Conservation (phyloP, 1,140 invertebrate genomes). For the Mycetomoellerius zeteki region DNA sequence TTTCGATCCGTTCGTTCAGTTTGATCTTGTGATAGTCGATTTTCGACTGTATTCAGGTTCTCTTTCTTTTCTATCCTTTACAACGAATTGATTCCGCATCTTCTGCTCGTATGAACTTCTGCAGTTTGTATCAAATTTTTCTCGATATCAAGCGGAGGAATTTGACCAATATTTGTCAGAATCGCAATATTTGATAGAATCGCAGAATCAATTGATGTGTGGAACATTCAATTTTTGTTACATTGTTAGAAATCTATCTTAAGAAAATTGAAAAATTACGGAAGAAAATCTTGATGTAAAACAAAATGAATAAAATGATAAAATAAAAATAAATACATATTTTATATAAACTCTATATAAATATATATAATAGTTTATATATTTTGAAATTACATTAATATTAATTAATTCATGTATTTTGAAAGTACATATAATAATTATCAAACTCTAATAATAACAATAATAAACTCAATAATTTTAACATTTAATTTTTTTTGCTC, state of each 20-base stretch:
- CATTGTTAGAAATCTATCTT: neutral
- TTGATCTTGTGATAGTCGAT: conserved; percentile 20
- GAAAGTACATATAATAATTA: neutral
- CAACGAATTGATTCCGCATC: conserved; percentile 39
- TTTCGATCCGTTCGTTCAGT: conserved; percentile 40
- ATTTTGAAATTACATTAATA: neutral
- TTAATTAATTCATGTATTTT: neutral
- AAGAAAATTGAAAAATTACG: neutral
- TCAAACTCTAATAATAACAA: too few relatives aligned
- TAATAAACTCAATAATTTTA: neutral
- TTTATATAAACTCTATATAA: too few relatives aligned
- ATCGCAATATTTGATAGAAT: neutral
- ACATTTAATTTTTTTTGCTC: neutral
- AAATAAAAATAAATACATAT: neutral
- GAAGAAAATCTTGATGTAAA: neutral
- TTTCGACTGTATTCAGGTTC: neutral
- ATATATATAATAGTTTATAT: neutral
- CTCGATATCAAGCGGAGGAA: neutral
- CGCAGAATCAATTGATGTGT: neutral
- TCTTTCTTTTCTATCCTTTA: neutral
- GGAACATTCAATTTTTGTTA: neutral
- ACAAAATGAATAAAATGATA: neutral
- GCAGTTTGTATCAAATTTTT: conserved; percentile 6
- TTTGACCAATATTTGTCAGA: conserved; percentile 12
- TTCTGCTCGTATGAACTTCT: neutral